Percentiles rank a stretch among this genome's conserved stretches.
Evolutionary conservation across 2,888 invertebrate species (phyloP).

Genomic region (Parnassius smintheus): DNA sequence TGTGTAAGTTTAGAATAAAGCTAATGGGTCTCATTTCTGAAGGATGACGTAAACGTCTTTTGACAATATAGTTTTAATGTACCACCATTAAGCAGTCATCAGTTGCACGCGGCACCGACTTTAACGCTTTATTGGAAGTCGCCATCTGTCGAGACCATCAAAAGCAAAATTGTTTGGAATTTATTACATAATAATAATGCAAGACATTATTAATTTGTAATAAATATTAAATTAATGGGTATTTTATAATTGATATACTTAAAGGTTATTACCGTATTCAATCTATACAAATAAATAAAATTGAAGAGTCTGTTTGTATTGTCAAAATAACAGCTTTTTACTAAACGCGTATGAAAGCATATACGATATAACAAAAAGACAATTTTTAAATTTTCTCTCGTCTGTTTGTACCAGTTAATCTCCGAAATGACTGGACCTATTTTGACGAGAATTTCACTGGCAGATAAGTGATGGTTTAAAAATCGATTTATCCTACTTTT

Average conservation of each 20-base stretch:
- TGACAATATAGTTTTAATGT: slow-evolving; percentile 28
- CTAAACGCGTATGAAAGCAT: too few species aligned
- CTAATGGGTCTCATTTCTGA: slow-evolving; percentile 15
- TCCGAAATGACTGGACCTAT: too few species aligned
- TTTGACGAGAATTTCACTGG: too few species aligned
- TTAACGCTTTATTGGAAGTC: slow-evolving; percentile 26
- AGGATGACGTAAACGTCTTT: slow-evolving; percentile 12
- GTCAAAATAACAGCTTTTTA: too few species aligned
- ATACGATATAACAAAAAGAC: too few species aligned
- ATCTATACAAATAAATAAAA: too few species aligned
- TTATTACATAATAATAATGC: slow-evolving; percentile 21
- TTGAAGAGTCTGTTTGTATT: too few species aligned
- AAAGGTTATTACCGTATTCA: too few species aligned
- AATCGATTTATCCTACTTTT: too few species aligned
- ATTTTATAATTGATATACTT: slow-evolving; percentile 1
- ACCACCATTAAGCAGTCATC: slow-evolving; percentile 29
- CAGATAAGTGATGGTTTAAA: too few species aligned
- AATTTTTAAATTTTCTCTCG: too few species aligned
- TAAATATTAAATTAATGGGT: slow-evolving; percentile 16
- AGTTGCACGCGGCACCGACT: slow-evolving; percentile 28
- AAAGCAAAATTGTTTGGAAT: slow-evolving; percentile 17
- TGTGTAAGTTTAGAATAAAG: slow-evolving; percentile 58
- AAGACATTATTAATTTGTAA: slow-evolving; percentile 15
- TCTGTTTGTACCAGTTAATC: too few species aligned
- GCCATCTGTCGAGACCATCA: slow-evolving; percentile 24